These are phyloP conservation scores for Cladopsammia gracilis DNA, from an alignment of 64 coral and sea anemone species.

Conservation along the genomic window DNA sequence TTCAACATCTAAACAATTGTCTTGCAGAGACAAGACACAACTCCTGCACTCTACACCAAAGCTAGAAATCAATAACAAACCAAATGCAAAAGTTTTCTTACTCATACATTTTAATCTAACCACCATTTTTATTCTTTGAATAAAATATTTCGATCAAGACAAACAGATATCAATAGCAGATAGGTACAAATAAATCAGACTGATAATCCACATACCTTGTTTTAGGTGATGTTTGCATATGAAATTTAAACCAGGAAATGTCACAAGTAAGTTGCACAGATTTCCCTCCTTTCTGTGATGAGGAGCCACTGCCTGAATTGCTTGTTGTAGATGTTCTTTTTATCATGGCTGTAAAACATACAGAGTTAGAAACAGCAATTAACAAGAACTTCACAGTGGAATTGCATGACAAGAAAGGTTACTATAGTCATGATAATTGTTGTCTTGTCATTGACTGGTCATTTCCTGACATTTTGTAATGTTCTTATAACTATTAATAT, in stretches of 20 bases:
- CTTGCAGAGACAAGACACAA: constrained; percentile 28
- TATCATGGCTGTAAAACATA: constrained; percentile 12
- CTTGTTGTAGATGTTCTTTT: background rate
- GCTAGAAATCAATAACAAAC: constrained; percentile 25
- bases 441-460: too few relatives aligned
- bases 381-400: background rate
- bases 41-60: constrained; percentile 79
- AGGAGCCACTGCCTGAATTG: background rate
- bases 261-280: constrained; percentile 53
- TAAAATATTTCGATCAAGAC: too few relatives aligned
- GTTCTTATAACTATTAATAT: too few relatives aligned
- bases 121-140: too few relatives aligned
- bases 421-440: too few relatives aligned
- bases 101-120: background rate
- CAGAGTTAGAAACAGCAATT: background rate
- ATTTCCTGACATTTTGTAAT: too few relatives aligned
- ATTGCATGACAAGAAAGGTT: background rate
- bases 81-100: background rate
- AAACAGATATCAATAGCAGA: too few relatives aligned
- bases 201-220: constrained; percentile 60
- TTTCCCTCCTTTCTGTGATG: background rate
- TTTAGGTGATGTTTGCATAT: constrained; percentile 85
- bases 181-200: too few relatives aligned
- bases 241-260: constrained; percentile 70
- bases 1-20: constrained; percentile 2